Percentiles rank a stretch among this genome's conserved stretches.
These are phyloP conservation scores for Chloroceryle inda DNA, from an alignment of 2,797 vertebrate genomes.

Conservation along the genomic window DNA sequence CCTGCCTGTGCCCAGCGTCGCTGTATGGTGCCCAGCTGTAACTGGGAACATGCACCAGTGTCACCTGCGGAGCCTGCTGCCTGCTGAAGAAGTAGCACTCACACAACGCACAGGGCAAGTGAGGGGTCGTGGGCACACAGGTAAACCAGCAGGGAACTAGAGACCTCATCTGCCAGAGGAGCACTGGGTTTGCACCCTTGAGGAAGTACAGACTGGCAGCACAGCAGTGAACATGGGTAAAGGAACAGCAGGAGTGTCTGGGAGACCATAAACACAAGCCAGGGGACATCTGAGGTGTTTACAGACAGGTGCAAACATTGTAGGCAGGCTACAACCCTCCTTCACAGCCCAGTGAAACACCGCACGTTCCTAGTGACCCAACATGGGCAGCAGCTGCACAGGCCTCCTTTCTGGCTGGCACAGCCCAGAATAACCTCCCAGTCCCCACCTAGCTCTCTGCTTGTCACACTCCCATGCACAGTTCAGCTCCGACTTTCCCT, in stretches of 20 bases:
- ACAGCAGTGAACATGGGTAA: rapidly evolving
- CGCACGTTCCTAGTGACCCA: not conserved
- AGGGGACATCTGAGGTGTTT: not conserved
- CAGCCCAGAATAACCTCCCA: not conserved
- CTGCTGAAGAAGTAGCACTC: rapidly evolving
- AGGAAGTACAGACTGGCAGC: not conserved
- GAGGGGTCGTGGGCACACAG: rapidly evolving
- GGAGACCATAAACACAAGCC: not conserved
- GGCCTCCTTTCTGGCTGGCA: rapidly evolving
- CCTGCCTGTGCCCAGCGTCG: not conserved
- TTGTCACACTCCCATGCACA: not conserved
- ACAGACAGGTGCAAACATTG: rapidly evolving
- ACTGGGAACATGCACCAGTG: rapidly evolving
- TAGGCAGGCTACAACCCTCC: not conserved
- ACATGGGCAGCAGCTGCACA: rapidly evolving
- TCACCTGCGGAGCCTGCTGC: not conserved
- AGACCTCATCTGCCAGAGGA: not conserved
- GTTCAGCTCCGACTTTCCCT: not conserved
- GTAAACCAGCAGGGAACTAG: rapidly evolving
- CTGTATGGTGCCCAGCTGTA: rapidly evolving
- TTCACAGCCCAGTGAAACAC: not conserved
- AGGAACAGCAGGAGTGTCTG: not conserved
- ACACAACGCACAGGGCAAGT: rapidly evolving
- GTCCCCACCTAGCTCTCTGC: not conserved
- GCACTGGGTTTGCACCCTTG: not conserved